Percentiles rank a stretch among this genome's conserved stretches.
These are phyloP conservation scores for Hyles vespertilio DNA, from an alignment of 1,140 invertebrate genomes.

Conservation along the genomic window DNA sequence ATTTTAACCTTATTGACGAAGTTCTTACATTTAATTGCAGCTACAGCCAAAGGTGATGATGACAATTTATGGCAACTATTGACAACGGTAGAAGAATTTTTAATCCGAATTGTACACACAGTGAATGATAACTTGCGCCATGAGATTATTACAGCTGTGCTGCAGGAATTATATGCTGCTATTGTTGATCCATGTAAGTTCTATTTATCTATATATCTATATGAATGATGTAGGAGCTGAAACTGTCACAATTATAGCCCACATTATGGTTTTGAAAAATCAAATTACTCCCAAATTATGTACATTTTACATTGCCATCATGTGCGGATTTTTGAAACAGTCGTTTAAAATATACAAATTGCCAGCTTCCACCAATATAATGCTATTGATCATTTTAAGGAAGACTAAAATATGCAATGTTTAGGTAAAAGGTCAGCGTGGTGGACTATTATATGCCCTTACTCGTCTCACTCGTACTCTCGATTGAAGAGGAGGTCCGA, in stretches of 20 bases:
- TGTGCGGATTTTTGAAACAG: no score
- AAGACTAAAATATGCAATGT: background rate
- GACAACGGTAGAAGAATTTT: constrained; percentile 48
- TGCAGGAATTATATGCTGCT: constrained; percentile 54
- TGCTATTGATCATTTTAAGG: background rate
- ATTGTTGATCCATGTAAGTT: constrained; percentile 60
- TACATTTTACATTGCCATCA: no score
- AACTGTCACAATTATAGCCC: no score
- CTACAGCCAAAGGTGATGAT: constrained; percentile 41
- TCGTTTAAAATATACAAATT: no score
- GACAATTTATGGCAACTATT: constrained; percentile 47
- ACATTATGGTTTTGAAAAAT: no score
- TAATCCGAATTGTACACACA: constrained; percentile 41
- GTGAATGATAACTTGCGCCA: constrained; percentile 37
- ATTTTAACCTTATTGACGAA: no score
- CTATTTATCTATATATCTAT: background rate
- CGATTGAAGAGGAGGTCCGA: no score
- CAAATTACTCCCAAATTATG: no score
- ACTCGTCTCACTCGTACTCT: no score
- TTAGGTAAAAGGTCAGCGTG: no score
- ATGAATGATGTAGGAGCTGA: no score
- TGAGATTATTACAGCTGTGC: constrained; percentile 49
- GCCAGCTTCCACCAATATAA: background rate
- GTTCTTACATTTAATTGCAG: constrained; percentile 21
- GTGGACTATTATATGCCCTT: no score